Base-by-base conservation (phyloP, 2,888 invertebrate species). In the Erynnis tages region DNA sequence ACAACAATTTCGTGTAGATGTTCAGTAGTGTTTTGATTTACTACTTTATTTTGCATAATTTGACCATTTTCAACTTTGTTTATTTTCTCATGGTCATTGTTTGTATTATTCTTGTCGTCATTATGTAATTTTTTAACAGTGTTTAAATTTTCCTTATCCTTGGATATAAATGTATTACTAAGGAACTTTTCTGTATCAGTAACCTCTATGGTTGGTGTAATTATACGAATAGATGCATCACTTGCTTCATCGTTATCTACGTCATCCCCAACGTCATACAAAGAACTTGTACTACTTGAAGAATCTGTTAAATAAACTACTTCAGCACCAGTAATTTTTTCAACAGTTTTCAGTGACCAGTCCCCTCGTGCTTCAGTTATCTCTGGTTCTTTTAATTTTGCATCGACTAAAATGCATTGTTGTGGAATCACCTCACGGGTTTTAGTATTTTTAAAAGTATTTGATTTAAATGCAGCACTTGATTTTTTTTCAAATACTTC, bases 271-370 rank as follows among this genome's bases (percentile, higher is more conserved):
- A 77, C 67, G 56, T 93, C 92, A 65, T 91, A 84, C 49, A 91
- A 66, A 56, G 92, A 92, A 62, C 92, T 92, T 8, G 91, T 90
- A 63, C 92, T 92, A 58, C 91, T 92, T 3, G 93, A 93, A 10
- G 92, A 91, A 60, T 93, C 93, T 52, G 93, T 93, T 35, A 94
- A 81, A 73, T 91, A 94, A 1, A 94, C 93, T 7, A 94, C 74
- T 79, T 94, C 94, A 16, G 93, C 93, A 2, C 91, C 92, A 40
- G 90, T 85, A 55, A 91, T 80, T 70, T 90, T 85, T 57, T 91
- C 91, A 13, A 83, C 68, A n/a, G 79, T 84, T 67, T 82, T 73
- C 54, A 90, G 81, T 7, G 87, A 86, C 83, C 91, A 90, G 37
- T 90, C 86, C 2, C 91, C 91, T 58, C 92, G 90, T 29, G 91